Evolutionary conservation across 2,113 vertebrate genomes (phyloP), one percentile per base, ranked within the genome.

Genomic region (Zonotrichia leucophrys): DNA sequence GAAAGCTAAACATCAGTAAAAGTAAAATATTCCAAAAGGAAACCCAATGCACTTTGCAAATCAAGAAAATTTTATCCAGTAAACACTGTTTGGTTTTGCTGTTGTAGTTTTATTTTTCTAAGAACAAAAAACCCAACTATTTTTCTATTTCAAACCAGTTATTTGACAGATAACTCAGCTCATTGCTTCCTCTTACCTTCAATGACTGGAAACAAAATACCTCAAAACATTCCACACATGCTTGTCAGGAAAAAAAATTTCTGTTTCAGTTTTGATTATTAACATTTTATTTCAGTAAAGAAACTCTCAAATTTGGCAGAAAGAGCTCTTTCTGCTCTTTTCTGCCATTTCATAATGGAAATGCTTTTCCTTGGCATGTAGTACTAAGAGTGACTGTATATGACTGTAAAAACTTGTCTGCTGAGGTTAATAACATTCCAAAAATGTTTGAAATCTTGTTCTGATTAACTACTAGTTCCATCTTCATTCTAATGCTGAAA

Each of bases 391-490:
- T 12, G 23, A 67, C 44, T 12, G 2, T 31, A 30, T 41, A 82
- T 73, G 46, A 90, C 62, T 86, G 92, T 66, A 92, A 96, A 92
- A 97, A 50, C 20, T 69, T 64, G 39, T 88, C 87, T 83, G 30
- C 20, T 55, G 70, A 89, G 69, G 68, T 88, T 88, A 92, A 63
- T 33, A 62, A 53, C 52, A 86, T 91, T 87, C 60, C 6, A 92
- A 82, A 95, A 94, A 41, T 76, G 39, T 83, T 91, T 88, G 82
- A 97, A 97, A 90, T 75, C 88, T 79, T 90, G 74, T 91, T 80
- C 68, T 96, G 80, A 60, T 92, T 87, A 86, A 50, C 66, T 73
- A 78, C 30, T 78, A 24, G 27, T 56, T 94, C 66, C 47, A 87
- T 79, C 58, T 90, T 76, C 66, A 73, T 87, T 94, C 69, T 87